Evolutionary conservation across 2,797 vertebrate genomes (phyloP).

Genomic region (Chrosomus eos): DNA sequence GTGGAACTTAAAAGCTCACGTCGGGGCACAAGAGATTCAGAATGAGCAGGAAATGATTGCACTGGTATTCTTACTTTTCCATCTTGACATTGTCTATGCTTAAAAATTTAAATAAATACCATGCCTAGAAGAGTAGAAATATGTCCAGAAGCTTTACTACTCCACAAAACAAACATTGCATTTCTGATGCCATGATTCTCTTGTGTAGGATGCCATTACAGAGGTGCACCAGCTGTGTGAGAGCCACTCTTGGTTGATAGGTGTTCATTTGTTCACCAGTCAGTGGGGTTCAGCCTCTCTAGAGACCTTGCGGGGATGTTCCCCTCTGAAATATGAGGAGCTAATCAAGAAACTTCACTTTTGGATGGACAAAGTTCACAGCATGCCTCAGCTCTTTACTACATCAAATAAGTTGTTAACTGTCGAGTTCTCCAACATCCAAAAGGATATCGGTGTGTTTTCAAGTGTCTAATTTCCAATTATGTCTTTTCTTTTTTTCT

Average conservation of each 20-base stretch:
- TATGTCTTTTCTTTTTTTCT: neutral
- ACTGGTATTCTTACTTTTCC: conserved; percentile 67
- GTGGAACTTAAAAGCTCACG: conserved; percentile 71
- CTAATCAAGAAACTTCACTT: conserved; percentile 68
- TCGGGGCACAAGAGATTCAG: conserved; percentile 64
- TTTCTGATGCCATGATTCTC: neutral
- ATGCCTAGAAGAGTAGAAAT: neutral
- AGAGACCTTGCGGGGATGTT: conserved; percentile 70
- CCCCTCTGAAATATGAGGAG: conserved; percentile 69
- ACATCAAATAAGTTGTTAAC: conserved; percentile 76
- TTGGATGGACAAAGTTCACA: conserved; percentile 71
- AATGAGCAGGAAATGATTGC: conserved; percentile 65
- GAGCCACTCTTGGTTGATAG: conserved; percentile 73
- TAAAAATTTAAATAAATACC: neutral
- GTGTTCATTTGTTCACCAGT: conserved; percentile 70
- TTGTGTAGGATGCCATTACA: conserved; percentile 71
- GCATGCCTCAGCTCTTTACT: conserved; percentile 64
- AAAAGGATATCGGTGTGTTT: conserved; percentile 73
- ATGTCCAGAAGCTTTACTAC: neutral
- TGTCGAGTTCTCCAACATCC: conserved; percentile 70
- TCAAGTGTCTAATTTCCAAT: neutral
- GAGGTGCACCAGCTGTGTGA: conserved; percentile 76
- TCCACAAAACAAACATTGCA: neutral
- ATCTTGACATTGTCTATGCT: neutral
- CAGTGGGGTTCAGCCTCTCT: conserved; percentile 72